A percentile compares a stretch with the other conserved stretches of the same genome.
Conservation (phyloP, 2,113 vertebrate species). For the Oplegnathus fasciatus region DNA sequence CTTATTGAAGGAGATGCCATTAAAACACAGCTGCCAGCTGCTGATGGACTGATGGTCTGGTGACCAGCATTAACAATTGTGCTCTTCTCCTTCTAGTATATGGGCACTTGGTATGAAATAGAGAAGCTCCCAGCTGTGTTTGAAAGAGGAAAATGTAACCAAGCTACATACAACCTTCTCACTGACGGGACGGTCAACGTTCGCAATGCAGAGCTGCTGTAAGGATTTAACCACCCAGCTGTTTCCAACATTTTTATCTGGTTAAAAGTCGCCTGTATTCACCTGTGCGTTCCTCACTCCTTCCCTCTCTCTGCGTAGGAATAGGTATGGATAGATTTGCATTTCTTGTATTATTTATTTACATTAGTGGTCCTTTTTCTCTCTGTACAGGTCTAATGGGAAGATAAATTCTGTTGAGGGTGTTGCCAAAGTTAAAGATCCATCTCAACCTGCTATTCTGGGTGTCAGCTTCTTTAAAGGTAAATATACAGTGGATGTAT, state of each 20-base stretch:
- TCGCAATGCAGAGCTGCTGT: slow-evolving; percentile 65
- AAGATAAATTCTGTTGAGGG: slow-evolving; percentile 58
- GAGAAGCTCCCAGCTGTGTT: slow-evolving; percentile 70
- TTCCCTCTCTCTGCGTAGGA: background rate
- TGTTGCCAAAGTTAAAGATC: slow-evolving; percentile 55
- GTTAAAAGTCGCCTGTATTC: background rate
- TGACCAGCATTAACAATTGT: background rate
- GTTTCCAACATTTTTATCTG: background rate
- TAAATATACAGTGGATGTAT: background rate
- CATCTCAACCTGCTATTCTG: slow-evolving; percentile 61
- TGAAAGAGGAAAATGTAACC: slow-evolving; percentile 66
- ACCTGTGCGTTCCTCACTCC: background rate
- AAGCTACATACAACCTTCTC: slow-evolving; percentile 61
- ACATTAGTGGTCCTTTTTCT: background rate
- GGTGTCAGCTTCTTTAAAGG: slow-evolving; percentile 69
- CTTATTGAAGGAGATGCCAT: background rate
- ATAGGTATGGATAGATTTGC: background rate
- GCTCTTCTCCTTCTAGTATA: slow-evolving; percentile 53
- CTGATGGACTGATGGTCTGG: background rate
- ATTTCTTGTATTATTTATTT: background rate
- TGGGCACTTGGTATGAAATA: slow-evolving; percentile 76
- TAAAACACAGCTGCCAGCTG: background rate
- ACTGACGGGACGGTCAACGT: slow-evolving; percentile 59
- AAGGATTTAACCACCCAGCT: slow-evolving; percentile 26
- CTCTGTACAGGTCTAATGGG: slow-evolving; percentile 53